Evolutionary conservation across 2,113 vertebrate genomes (phyloP).

Genomic region (Sphaerodactylus townsendi): DNA sequence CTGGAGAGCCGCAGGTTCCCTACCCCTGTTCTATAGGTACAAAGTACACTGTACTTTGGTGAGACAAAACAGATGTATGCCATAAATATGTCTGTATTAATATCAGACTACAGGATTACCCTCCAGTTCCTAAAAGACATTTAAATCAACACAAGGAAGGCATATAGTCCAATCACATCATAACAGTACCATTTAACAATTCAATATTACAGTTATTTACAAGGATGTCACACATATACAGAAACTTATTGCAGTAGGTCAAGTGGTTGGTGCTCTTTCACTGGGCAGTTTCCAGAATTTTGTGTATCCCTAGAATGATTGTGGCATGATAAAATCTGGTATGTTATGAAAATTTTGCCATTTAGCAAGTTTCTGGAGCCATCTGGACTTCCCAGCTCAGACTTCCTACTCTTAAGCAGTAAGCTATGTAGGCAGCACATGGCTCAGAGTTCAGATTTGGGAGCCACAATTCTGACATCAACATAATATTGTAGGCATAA

Average conservation of each 20-base stretch:
- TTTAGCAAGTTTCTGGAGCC: too few species aligned
- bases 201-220: background rate
- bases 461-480: background rate
- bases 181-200: background rate
- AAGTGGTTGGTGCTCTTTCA: background rate
- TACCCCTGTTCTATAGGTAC: too few species aligned
- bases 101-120: background rate
- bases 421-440: background rate
- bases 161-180: background rate
- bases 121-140: conserved; percentile 24
- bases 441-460: background rate
- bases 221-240: background rate
- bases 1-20: too few species aligned
- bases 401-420: too few species aligned
- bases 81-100: background rate
- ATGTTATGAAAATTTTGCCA: background rate
- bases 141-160: background rate
- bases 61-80: background rate
- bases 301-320: background rate
- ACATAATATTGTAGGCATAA: background rate
- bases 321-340: background rate
- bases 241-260: background rate
- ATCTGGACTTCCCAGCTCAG: too few species aligned
- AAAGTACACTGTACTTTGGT: background rate
- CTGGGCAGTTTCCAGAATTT: background rate